phyloP scores from a whole-genome alignment of 2,888 invertebrate species.

The Junonia oenone region DNA sequence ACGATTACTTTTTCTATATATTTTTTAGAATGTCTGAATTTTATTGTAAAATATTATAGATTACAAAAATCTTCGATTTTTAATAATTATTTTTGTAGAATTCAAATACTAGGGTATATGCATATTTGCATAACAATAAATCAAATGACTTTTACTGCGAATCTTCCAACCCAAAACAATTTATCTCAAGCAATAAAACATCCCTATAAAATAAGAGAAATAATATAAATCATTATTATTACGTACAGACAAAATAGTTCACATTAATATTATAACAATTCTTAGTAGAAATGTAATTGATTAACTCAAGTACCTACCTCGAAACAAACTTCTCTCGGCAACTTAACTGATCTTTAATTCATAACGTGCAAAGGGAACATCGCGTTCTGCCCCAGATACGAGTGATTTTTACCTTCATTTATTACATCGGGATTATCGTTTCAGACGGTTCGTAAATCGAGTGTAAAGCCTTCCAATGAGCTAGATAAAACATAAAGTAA shows the following conservation, averaged over 20 bases:
- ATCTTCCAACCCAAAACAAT: too few species aligned
- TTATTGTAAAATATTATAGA: too few species aligned
- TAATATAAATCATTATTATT: not conserved
- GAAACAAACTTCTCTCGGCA: conserved; percentile 8
- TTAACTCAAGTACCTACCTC: not conserved
- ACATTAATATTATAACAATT: not conserved
- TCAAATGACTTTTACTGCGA: too few species aligned
- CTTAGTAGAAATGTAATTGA: not conserved
- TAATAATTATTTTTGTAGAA: too few species aligned
- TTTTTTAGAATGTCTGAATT: too few species aligned
- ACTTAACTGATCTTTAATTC: conserved; percentile 21
- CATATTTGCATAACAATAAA: too few species aligned
- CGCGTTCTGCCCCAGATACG: conserved; percentile 16
- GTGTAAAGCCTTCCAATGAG: conserved; percentile 3
- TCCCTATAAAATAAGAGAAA: not conserved
- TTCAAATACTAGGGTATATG: too few species aligned
- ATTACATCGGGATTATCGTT: conserved; percentile 14
- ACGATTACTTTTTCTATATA: too few species aligned
- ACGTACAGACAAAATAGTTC: not conserved
- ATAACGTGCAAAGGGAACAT: conserved; percentile 11
- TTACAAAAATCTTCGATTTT: too few species aligned
- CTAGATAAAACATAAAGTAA: not conserved
- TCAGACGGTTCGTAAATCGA: conserved; percentile 14
- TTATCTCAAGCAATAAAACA: too few species aligned
- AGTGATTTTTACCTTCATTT: conserved; percentile 19